Evolutionary conservation across 2,113 vertebrate species (phyloP), one percentile per base, ranked within the genome.

Genomic region (Manacus vitellinus): DNA sequence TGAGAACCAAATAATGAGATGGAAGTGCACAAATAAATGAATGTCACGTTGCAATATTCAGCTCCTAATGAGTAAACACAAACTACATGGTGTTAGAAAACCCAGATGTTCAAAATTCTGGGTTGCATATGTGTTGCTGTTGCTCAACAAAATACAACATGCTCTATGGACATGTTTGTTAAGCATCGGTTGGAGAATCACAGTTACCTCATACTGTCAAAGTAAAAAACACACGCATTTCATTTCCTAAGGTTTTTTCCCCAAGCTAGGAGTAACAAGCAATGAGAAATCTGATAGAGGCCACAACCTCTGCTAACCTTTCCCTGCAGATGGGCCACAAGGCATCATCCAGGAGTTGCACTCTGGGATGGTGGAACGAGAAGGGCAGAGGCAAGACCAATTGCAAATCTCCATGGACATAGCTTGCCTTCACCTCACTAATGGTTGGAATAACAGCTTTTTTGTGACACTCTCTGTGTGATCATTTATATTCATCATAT

Each of bases 241-340:
- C 0, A 33, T 49, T 85, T 88, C 79, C n/a, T 35, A 16, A 71
- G 10, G 1, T 4, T 31, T 76, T 33, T 28, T 25, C 10, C 56
- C 37, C 39, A 56, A 62, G 30, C 8, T 59, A 73, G 23, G 20
- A 90, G 28, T 70, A 76, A 73, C 10, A 39, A 63, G 33, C 20
- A 75, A 3, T 39, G n/a, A 67, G 56, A 89, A 87, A 52, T 65
- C 54, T 70, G 66, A 19, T 20, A 66, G 58, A 65, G 25, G 43
- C 33, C 54, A 68, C 1, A 9, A 76, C 43, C 25, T 82, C 43
- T 88, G 28, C 37, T 58, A 49, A 72, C 19, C 20, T 41, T 67
- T 80, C 43, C 35, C 39, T 39, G 23, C 0, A 3, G 18, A 0
- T 0, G 1, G 15, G 21, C 13, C 49, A 76, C n/a, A 71, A 43